These are phyloP conservation scores for Pecten maximus DNA, from an alignment of 2,888 invertebrate species.

Conservation along the genomic window DNA sequence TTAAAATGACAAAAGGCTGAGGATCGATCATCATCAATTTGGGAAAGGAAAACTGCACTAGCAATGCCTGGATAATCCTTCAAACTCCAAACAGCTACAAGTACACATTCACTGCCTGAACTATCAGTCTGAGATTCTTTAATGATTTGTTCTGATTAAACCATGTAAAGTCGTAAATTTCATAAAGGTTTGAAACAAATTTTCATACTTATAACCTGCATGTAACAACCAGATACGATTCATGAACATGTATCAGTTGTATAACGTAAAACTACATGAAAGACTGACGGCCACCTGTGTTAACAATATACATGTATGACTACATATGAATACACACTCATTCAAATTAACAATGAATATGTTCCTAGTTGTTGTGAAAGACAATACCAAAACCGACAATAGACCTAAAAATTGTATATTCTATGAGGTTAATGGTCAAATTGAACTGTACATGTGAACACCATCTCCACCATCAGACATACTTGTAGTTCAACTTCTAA, in stretches of 20 bases:
- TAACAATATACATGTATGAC: neutral
- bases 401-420: neutral
- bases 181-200: too few species aligned
- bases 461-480: neutral
- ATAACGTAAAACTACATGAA: neutral
- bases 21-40: too few species aligned
- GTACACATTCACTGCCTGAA: too few species aligned
- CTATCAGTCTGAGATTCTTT: too few species aligned
- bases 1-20: too few species aligned
- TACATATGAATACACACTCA: conserved; percentile 3
- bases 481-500: neutral
- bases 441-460: neutral
- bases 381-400: neutral
- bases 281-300: neutral
- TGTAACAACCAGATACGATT: too few species aligned
- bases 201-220: too few species aligned
- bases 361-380: neutral
- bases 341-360: neutral
- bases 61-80: too few species aligned
- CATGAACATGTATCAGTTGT: neutral
- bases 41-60: too few species aligned
- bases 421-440: neutral
- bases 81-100: too few species aligned
- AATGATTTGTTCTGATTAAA: too few species aligned
- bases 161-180: too few species aligned